These are phyloP conservation scores for Lagorchestes hirsutus DNA, from an alignment of 2,797 vertebrate species.

Conservation along the genomic window DNA sequence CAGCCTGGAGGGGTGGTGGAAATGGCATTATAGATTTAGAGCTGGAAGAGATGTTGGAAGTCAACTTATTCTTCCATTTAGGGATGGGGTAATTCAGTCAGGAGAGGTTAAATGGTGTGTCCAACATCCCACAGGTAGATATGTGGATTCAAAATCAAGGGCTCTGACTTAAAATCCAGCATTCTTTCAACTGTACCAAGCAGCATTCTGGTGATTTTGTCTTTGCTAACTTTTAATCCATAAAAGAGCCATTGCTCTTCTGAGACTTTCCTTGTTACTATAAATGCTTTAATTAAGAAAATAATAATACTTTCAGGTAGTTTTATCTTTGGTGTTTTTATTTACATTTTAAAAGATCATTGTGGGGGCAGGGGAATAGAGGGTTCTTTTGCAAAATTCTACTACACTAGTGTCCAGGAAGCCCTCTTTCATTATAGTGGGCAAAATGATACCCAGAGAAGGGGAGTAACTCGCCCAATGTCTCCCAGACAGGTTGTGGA, in stretches of 20 bases:
- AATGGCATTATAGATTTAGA: neutral
- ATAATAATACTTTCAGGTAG: neutral
- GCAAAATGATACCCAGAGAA: neutral
- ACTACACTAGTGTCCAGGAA: neutral
- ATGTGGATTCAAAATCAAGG: neutral
- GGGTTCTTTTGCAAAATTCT: neutral
- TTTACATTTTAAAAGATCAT: neutral
- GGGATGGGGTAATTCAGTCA: neutral
- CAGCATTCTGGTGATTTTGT: neutral
- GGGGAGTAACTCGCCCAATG: neutral
- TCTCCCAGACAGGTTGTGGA: neutral
- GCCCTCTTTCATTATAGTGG: neutral
- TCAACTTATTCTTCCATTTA: neutral
- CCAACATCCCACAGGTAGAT: neutral
- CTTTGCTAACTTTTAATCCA: neutral
- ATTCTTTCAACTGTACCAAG: neutral
- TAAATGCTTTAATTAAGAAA: neutral
- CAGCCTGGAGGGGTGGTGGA: neutral
- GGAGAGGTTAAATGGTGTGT: neutral
- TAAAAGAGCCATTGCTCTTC: neutral
- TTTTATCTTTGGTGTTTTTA: neutral
- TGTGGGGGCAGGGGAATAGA: fast-evolving
- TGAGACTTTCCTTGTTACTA: neutral
- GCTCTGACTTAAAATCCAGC: neutral
- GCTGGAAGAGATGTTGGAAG: neutral